These are phyloP conservation scores for Drosophila hamatofila DNA, from an alignment of 2,888 invertebrate species.

Conservation along the genomic window DNA sequence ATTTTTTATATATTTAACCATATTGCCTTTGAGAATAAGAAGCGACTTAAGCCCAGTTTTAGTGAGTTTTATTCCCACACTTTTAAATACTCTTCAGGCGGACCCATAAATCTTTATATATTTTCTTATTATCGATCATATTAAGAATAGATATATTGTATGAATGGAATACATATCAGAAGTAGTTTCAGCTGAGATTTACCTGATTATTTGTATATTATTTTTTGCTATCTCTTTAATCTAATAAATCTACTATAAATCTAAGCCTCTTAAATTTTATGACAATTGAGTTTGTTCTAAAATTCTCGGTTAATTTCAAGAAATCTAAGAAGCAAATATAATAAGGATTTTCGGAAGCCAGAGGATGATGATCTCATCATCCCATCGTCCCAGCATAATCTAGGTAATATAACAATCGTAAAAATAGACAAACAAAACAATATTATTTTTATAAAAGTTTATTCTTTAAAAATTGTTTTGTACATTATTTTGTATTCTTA, in stretches of 20 bases:
- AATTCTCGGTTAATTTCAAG: neutral
- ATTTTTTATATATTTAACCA: too few species aligned
- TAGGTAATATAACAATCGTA: too few species aligned
- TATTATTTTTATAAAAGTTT: neutral
- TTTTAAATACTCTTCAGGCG: constrained; percentile 20
- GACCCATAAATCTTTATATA: too few species aligned
- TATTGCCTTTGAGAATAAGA: neutral
- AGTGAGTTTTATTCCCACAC: constrained; percentile 59
- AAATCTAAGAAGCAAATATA: neutral
- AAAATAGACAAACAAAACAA: too few species aligned
- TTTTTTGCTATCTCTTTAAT: neutral
- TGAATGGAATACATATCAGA: neutral
- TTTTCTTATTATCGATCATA: too few species aligned
- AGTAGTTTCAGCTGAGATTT: neutral
- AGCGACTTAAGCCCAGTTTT: too few species aligned
- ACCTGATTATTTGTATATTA: too few species aligned
- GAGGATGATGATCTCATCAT: too few species aligned
- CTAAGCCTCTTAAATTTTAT: neutral
- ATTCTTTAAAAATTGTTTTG: neutral
- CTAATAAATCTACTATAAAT: neutral
- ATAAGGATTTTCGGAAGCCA: neutral
- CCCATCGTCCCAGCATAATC: too few species aligned
- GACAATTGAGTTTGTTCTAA: neutral
- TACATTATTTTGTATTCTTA: neutral
- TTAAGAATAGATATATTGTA: too few species aligned